These are phyloP conservation scores for Standfussiana lucernea DNA, from an alignment of 2,888 invertebrate genomes.

Conservation along the genomic window DNA sequence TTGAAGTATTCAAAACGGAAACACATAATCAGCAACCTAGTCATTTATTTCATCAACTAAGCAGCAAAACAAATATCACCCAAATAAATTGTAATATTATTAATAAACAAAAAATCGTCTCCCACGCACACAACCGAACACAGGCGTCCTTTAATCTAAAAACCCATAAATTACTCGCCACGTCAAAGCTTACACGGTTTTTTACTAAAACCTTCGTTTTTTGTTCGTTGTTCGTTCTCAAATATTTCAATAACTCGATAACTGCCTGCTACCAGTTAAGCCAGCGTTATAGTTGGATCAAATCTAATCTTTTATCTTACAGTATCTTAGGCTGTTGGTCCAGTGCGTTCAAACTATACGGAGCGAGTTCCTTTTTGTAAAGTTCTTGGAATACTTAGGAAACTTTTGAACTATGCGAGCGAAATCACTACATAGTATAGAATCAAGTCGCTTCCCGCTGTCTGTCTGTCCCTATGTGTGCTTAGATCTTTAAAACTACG, in stretches of 20 bases:
- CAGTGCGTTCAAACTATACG: constrained; percentile 38
- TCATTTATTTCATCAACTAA: constrained; percentile 22
- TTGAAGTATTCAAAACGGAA: not conserved
- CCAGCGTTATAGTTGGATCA: constrained; percentile 60
- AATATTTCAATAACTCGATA: constrained; percentile 71
- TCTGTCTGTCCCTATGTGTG: no score
- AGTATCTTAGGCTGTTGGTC: constrained; percentile 57
- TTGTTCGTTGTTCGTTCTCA: constrained; percentile 44
- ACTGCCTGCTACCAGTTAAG: constrained; percentile 64
- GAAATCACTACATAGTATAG: no score
- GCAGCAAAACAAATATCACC: constrained; percentile 40
- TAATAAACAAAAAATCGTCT: constrained; percentile 44
- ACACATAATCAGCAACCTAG: not conserved
- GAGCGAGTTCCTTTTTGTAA: not conserved
- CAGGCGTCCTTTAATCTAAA: constrained; percentile 50
- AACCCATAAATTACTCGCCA: constrained; percentile 59
- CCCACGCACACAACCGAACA: constrained; percentile 43
- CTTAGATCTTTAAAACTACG: no score
- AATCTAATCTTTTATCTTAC: constrained; percentile 68
- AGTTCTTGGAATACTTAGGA: no score
- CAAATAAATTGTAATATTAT: constrained; percentile 40
- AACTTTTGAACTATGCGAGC: no score
- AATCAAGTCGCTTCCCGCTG: no score
- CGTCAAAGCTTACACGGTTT: constrained; percentile 66
- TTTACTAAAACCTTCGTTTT: constrained; percentile 56